Percentiles rank a stretch among this genome's conserved stretches.
These are phyloP conservation scores for Cyprinodon tularosa DNA, from an alignment of 2,113 vertebrate genomes.

Conservation along the genomic window DNA sequence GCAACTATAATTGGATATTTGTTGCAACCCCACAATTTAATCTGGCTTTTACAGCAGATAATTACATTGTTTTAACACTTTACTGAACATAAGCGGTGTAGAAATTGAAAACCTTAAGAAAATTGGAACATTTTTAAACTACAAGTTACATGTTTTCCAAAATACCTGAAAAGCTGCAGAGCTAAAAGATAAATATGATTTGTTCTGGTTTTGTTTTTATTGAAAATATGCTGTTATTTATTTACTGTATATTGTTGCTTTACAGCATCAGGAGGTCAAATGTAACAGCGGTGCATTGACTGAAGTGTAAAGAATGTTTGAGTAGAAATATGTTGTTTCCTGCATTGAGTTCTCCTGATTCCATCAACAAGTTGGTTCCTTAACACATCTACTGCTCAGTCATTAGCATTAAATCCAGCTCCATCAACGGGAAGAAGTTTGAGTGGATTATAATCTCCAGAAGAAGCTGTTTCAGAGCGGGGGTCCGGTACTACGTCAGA, in stretches of 20 bases:
- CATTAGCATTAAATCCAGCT: conserved; percentile 89
- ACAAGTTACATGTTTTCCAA: neutral
- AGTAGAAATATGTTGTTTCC: neutral
- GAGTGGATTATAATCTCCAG: conserved; percentile 95
- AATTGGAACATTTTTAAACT: neutral
- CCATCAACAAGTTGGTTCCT: conserved; percentile 26
- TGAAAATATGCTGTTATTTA: neutral
- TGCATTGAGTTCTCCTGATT: neutral
- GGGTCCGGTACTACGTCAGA: conserved; percentile 94
- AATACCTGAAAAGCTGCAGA: neutral
- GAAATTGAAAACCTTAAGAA: neutral
- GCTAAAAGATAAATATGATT: too few relatives aligned
- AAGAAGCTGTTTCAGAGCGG: conserved; percentile 95
- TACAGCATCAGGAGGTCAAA: neutral
- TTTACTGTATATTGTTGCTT: neutral
- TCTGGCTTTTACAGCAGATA: neutral
- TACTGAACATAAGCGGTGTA: neutral
- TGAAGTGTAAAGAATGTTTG: neutral
- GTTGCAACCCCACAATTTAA: neutral
- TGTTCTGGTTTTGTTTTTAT: neutral
- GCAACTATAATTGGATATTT: neutral
- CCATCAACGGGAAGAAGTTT: conserved; percentile 91
- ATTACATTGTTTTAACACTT: neutral
- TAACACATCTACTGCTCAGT: conserved; percentile 75
- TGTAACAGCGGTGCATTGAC: neutral